Percentiles rank a stretch among this genome's conserved stretches.
Evolutionary conservation across 2,888 invertebrate species (phyloP).

Genomic region (Himalopsyche anomala): DNA sequence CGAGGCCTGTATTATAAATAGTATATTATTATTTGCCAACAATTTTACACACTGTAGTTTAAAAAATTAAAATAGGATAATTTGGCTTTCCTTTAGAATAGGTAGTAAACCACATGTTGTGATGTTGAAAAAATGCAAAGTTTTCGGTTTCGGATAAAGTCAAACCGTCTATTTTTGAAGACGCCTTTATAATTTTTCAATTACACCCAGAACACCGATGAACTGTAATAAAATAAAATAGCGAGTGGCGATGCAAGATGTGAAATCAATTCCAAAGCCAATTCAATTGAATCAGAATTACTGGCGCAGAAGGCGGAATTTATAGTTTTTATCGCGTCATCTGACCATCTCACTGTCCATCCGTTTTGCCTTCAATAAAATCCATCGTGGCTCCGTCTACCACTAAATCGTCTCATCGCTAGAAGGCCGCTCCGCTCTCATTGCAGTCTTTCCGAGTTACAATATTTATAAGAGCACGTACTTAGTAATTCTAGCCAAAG

Average conservation of each 20-base stretch:
- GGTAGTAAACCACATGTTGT: no score
- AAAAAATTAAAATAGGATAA: no score
- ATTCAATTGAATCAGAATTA: constrained; percentile 60
- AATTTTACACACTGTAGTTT: no score
- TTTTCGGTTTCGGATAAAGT: no score
- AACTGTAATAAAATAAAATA: constrained; percentile 46
- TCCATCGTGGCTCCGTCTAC: constrained; percentile 57
- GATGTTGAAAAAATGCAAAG: no score
- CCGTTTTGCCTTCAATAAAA: constrained; percentile 64
- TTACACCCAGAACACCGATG: background rate
- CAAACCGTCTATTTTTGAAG: no score
- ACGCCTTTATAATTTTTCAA: no score
- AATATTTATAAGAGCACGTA: background rate
- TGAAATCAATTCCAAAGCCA: constrained; percentile 55
- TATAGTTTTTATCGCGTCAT: constrained; percentile 62
- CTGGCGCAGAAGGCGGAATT: constrained; percentile 50
- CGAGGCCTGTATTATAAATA: no score
- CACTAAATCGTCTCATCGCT: constrained; percentile 58
- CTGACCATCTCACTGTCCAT: constrained; percentile 64
- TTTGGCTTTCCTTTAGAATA: no score
- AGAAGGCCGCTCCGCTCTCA: constrained; percentile 36
- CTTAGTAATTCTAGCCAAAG: background rate
- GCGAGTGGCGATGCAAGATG: constrained; percentile 12
- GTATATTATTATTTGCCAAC: no score
- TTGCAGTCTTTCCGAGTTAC: background rate